phyloP scores from a whole-genome alignment of 2,113 vertebrate species.

The Chascanopsetta lugubris region DNA sequence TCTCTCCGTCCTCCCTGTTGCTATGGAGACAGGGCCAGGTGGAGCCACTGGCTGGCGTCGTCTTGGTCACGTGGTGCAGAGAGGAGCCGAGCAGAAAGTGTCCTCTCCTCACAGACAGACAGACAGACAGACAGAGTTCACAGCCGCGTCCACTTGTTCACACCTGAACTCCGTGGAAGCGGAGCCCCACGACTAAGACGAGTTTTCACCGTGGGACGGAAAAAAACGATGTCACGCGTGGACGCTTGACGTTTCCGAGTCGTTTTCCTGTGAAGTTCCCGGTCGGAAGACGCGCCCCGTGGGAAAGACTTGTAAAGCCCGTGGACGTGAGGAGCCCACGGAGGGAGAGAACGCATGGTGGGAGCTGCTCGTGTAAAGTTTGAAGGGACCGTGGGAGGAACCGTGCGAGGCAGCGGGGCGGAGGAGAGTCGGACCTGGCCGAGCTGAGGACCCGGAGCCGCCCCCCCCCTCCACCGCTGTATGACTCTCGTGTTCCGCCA shows the following conservation, averaged over 20 bases:
- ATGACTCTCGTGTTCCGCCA: conserved; percentile 46
- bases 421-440: conserved; percentile 9
- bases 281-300: neutral
- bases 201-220: neutral
- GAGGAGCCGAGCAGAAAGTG: neutral
- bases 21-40: conserved; percentile 83
- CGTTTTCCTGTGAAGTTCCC: neutral
- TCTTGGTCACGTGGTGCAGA: conserved; percentile 79
- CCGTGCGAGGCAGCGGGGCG: conserved; percentile 26
- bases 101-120: neutral
- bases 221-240: neutral
- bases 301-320: conserved; percentile 26
- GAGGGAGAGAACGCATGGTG: conserved; percentile 61
- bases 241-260: neutral
- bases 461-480: conserved; percentile 25
- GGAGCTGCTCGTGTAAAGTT: conserved; percentile 66
- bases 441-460: conserved; percentile 8
- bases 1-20: conserved; percentile 57
- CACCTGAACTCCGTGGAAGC: too few relatives aligned
- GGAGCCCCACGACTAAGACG: too few relatives aligned
- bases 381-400: conserved; percentile 24
- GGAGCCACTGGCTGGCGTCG: conserved; percentile 80
- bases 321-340: neutral
- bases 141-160: too few relatives aligned
- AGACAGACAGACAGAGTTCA: neutral